Base-by-base conservation (phyloP, 2,888 invertebrate species). In the Watsonalla cultraria region DNA sequence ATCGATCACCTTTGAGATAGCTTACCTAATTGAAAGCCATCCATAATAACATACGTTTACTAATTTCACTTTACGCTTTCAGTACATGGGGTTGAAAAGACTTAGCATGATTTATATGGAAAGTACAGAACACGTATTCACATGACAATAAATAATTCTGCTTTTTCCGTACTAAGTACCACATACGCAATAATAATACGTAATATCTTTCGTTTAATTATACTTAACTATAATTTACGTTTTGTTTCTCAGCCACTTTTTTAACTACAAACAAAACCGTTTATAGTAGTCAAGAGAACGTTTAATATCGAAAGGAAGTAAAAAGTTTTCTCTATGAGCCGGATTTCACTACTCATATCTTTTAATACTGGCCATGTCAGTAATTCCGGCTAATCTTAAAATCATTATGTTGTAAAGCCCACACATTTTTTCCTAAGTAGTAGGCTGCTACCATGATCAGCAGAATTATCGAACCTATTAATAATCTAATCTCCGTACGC, bases 381-480 rank as follows among this genome's bases (percentile, higher is more conserved):
- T 34, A 13, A 37, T 49, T 39, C 37, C 49, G 9, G 35, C 49
- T 49, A 15, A 14, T 49, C 49, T 39, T 37, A 37, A 49, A 49
- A 37, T 49, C 39, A 49, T 49, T 49, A 49, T 37, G 37, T 49
- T 15, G 37, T 33, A 49, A 35, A 49, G 35, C 51, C 15, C 42
- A 51, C 24, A 47, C 39, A 9, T 34, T 35, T 42, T 47, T 70
- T 61, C 61, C 51, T 54, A 62, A 64, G 42, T 42, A 37, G 37
- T 70, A 66, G 72, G 66, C 70, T 66, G 72, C 69, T 61, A 65
- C 75, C 73, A 78, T 82, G 83, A 84, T 80, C 69, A 74, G 75
- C 76, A 71, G 76, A 81, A 82, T 82, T 80, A 84, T 82, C 76
- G 76, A 73, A 78, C 67, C 80, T 85, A 82, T 87, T 87, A 87